Base-by-base conservation (phyloP, 1,140 invertebrate genomes). In the Penaeus vannamei region DNA sequence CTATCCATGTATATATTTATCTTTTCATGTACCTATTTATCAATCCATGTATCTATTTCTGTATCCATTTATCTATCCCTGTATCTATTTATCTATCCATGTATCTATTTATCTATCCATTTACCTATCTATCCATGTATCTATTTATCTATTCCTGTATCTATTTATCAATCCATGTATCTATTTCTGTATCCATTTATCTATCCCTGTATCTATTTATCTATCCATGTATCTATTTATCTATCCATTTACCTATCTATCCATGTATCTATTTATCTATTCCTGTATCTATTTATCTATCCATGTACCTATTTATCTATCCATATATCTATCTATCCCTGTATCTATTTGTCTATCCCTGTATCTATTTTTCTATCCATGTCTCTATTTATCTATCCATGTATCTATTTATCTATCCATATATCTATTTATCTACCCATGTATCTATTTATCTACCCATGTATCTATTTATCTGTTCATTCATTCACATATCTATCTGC, bases 221-320 rank as follows among this genome's bases (percentile, higher is more conserved):
- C 26, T n/a, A 76, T 76, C 26, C 29, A 76, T 76, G 1, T 76
- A 76, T 76, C 17, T 76, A 76, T 76, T 17, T 76, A 76, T 76
- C 17, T n/a, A 76, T 76, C 17, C 29, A 76, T 76, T 20, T 76
- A 76, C 29, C 12, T 26, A 3, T 17, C 23, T 29, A 32, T 29
- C 36, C 29, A 76, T 76, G 1, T 76, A 76, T 76, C 17, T 76
- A 76, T 76, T 17, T 76, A 76, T 76, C 17, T n/a, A 76, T 76
- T 32, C 36, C n/a, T n/a, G n/a, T n/a, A n/a, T n/a, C n/a, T n/a
- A n/a, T n/a, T n/a, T n/a, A n/a, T n/a, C n/a, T n/a, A n/a, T n/a
- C n/a, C n/a, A n/a, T n/a, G n/a, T n/a, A n/a, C n/a, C n/a, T n/a
- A n/a, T n/a, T n/a, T n/a, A 76, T 76, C 17, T 76, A 76, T 76